phyloP scores from a whole-genome alignment of 2,113 vertebrate genomes.

The Leucoraja erinaceus region DNA sequence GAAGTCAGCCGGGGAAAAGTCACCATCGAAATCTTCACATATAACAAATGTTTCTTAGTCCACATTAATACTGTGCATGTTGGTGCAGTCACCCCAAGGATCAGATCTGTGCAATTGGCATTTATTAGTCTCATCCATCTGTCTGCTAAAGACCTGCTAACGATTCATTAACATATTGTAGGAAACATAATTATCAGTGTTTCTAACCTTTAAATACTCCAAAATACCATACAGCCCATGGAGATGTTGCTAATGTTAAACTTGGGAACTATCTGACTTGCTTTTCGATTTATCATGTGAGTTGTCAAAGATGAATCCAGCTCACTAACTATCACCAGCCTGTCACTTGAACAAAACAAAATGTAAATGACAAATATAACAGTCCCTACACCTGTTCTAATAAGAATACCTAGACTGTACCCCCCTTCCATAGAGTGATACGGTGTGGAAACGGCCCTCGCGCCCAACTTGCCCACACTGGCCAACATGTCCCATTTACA shows the following conservation, averaged over 20 bases:
- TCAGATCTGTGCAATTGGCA: neutral
- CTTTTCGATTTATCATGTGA: neutral
- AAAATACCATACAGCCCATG: neutral
- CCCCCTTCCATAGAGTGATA: neutral
- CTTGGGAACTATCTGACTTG: neutral
- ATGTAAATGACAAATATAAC: neutral
- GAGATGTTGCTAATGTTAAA: neutral
- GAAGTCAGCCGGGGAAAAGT: neutral
- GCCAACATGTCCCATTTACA: too few species aligned
- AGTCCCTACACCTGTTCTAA: neutral
- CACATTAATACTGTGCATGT: neutral
- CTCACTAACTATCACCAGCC: neutral
- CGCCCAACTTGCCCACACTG: too few species aligned
- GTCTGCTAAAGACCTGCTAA: neutral
- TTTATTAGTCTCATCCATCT: neutral
- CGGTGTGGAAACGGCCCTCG: too few species aligned
- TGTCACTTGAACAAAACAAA: neutral
- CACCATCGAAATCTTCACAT: neutral
- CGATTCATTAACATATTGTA: conserved; percentile 2
- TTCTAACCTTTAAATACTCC: neutral
- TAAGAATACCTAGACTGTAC: neutral
- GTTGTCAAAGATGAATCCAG: neutral
- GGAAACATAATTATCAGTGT: neutral
- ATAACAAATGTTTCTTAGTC: neutral
- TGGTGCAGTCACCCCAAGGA: neutral